A percentile compares a stretch with the other conserved stretches of the same genome.
These are phyloP conservation scores for Resseliella maxima DNA, from an alignment of 2,888 invertebrate species.

Conservation along the genomic window DNA sequence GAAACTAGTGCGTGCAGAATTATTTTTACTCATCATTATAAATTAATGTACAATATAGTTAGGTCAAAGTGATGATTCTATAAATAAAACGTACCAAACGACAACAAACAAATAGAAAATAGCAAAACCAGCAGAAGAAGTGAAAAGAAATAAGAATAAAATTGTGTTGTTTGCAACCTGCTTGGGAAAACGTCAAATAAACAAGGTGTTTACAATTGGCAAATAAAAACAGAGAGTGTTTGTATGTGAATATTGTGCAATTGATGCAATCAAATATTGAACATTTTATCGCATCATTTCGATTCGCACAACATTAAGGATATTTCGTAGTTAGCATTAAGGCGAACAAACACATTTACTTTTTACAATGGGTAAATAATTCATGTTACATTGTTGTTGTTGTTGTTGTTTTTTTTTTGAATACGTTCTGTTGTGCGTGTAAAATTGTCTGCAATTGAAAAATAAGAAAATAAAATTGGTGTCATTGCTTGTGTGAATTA, in stretches of 20 bases:
- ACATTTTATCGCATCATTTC: background rate
- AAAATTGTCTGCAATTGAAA: background rate
- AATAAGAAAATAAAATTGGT: background rate
- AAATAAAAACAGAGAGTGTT: background rate
- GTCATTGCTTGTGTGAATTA: background rate
- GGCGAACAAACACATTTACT: background rate
- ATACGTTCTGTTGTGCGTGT: too few species aligned
- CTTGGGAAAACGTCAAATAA: background rate
- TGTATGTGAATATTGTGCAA: conserved; percentile 11
- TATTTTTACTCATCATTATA: background rate
- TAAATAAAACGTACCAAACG: background rate
- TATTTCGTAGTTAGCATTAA: conserved; percentile 11
- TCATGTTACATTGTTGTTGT: background rate
- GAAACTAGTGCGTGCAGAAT: conserved; percentile 11
- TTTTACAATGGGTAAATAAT: conserved; percentile 34
- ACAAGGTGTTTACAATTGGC: background rate
- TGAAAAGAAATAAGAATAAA: too few species aligned
- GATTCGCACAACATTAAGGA: background rate
- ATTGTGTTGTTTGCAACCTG: background rate
- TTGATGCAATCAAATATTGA: background rate
- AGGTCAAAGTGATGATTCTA: conserved; percentile 6
- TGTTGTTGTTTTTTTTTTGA: background rate
- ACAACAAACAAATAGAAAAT: background rate
- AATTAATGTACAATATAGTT: background rate
- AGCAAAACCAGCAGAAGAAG: too few species aligned